Conservation (phyloP, 2,113 vertebrate genomes). For the Brienomyrus brachyistius region DNA sequence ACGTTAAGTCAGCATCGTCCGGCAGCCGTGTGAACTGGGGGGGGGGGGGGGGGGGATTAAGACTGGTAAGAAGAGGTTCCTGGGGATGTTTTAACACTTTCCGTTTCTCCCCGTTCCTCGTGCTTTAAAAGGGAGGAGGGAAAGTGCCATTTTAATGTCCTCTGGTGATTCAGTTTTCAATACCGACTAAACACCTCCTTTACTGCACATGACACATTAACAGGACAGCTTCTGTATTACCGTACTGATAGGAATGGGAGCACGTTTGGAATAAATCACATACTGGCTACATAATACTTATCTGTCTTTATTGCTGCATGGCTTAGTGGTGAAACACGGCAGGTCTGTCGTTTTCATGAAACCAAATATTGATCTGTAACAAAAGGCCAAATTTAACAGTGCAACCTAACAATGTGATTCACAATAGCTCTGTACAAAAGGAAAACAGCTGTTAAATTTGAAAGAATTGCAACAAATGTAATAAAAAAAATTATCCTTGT, state of each 20-base stretch:
- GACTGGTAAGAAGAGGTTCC: slow-evolving; percentile 34
- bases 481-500: not conserved
- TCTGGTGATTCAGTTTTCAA: slow-evolving; percentile 23
- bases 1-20: slow-evolving; percentile 36
- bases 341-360: not conserved
- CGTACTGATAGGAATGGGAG: not conserved
- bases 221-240: not conserved
- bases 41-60: slow-evolving; percentile 11
- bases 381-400: not conserved
- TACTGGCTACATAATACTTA: not conserved
- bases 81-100: slow-evolving; percentile 43
- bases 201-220: slow-evolving; percentile 7
- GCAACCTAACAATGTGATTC: not conserved
- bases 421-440: not conserved
- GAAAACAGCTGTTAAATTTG: not conserved
- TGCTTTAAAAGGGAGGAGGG: slow-evolving; percentile 45
- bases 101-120: slow-evolving; percentile 39
- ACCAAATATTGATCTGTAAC: not conserved
- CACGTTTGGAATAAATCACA: not conserved
- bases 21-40: slow-evolving; percentile 26
- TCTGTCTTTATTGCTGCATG: not conserved
- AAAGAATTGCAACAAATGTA: not conserved
- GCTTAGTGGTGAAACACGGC: not conserved
- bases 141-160: slow-evolving; percentile 43
- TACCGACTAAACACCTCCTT: slow-evolving; percentile 34